Base-by-base conservation (phyloP, 2,113 vertebrate genomes). In the Notechis scutatus region DNA sequence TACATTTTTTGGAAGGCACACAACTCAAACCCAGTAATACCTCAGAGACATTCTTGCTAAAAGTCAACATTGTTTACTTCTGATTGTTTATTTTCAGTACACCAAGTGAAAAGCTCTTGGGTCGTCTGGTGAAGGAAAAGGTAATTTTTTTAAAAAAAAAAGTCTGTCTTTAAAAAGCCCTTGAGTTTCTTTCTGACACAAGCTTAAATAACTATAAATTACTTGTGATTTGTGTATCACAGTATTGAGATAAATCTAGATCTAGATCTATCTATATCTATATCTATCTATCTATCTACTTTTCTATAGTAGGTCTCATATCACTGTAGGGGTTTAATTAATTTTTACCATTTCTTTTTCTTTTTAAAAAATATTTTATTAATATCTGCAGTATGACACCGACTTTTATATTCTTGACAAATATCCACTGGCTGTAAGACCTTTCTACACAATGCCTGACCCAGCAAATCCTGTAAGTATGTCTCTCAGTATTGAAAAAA, bases 381-480 rank as follows among this genome's bases (percentile, higher is more conserved):
- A 95, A 94, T 91, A 24, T 45, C 92, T 94, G 45, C 96, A 99
- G 99, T 99, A 99, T 18, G 99, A 99, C 94, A 99, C 99, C 0
- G 99, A 99, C 96, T 99, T 99, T 97, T 99, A 99, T 88, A 98
- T 99, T 95, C 98, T 99, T 97, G 99, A 99, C 96, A 99, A 99
- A 95, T 99, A 99, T 47, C 99, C 99, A 1, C 97, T 99, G 97
- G 98, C 98, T 94, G 99, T 99, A 94, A 98, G 99, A 96, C 99
- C 99, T 59, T 99, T 99, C 97, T 99, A 99, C 97, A 99, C 99
- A 21, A 99, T 99, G 99, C 99, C 99, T 81, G 99, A 99, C 94
- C 99, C 99, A 94, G 97, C 91, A 96, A 97, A 99, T 95, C 97
- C 97, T 45, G 99, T 99, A 96, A 99, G 99, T 98, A 95, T 93